Conservation (phyloP, 2,888 invertebrate genomes). For the Venusia cambrica region DNA sequence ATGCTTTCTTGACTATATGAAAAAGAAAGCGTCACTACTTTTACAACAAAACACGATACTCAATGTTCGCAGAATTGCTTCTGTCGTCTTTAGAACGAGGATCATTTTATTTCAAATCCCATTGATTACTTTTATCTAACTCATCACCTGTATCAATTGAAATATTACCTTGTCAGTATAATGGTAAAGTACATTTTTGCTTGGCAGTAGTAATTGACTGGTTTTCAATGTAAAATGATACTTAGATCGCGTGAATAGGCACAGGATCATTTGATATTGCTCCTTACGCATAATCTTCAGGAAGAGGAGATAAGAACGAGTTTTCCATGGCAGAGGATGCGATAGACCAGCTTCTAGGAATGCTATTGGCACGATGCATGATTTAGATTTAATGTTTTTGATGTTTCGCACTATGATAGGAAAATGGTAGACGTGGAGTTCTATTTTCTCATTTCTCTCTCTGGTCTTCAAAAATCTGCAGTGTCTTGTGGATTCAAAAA, state of each 20-base stretch:
- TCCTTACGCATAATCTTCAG: slow-evolving; percentile 18
- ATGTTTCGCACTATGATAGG: slow-evolving; percentile 5
- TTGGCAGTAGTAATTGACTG: slow-evolving; percentile 26
- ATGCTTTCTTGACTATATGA: no score
- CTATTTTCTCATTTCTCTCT: no score
- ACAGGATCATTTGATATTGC: slow-evolving; percentile 18
- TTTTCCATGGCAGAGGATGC: slow-evolving; percentile 16
- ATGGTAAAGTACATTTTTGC: slow-evolving; percentile 22
- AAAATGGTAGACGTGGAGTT: no score
- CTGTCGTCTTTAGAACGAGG: slow-evolving; percentile 19
- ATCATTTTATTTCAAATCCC: slow-evolving; percentile 16
- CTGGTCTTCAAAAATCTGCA: no score
- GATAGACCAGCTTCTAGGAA: slow-evolving; percentile 24
- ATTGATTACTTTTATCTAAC: slow-evolving; percentile 13
- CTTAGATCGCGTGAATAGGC: slow-evolving; percentile 26
- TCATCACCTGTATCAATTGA: neutral
- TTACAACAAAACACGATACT: slow-evolving; percentile 7
- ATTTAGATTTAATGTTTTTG: slow-evolving; percentile 15
- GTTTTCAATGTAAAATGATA: slow-evolving; percentile 34
- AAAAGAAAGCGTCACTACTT: no score
- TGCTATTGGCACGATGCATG: slow-evolving; percentile 23
- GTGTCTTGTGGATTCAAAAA: no score
- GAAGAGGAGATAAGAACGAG: slow-evolving; percentile 16
- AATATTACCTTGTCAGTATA: slow-evolving; percentile 3
- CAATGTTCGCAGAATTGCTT: slow-evolving; percentile 7